phyloP scores from a whole-genome alignment of 2,113 vertebrate species.

The Edolisoma coerulescens region DNA sequence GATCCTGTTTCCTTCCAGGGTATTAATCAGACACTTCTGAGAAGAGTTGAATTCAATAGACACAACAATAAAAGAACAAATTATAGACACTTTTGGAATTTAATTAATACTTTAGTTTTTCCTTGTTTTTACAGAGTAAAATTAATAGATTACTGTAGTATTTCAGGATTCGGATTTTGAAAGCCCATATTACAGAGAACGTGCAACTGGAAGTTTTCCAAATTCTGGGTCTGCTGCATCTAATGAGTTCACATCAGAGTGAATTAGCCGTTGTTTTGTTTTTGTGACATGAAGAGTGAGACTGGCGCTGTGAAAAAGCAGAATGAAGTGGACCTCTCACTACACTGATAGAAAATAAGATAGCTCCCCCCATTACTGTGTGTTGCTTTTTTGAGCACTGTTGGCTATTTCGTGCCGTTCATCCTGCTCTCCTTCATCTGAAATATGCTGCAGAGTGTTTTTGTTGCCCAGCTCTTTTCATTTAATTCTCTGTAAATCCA shows the following conservation, averaged over 20 bases:
- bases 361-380: neutral
- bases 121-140: neutral
- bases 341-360: neutral
- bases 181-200: neutral
- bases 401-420: neutral
- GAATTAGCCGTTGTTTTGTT: slow-evolving; percentile 43
- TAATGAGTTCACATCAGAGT: neutral
- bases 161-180: neutral
- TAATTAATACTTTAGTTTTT: neutral
- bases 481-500: neutral
- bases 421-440: neutral
- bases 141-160: neutral
- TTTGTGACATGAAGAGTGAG: neutral
- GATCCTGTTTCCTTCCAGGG: neutral
- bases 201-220: slow-evolving; percentile 27
- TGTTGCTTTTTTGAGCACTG: neutral
- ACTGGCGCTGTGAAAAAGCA: neutral
- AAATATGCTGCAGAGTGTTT: neutral
- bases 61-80: neutral
- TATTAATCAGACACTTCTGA: neutral
- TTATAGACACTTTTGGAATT: neutral
- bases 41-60: neutral
- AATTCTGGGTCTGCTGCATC: neutral
- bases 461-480: neutral
- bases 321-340: neutral